Base-by-base conservation (phyloP, 1,140 invertebrate species). In the Plodia interpunctella region DNA sequence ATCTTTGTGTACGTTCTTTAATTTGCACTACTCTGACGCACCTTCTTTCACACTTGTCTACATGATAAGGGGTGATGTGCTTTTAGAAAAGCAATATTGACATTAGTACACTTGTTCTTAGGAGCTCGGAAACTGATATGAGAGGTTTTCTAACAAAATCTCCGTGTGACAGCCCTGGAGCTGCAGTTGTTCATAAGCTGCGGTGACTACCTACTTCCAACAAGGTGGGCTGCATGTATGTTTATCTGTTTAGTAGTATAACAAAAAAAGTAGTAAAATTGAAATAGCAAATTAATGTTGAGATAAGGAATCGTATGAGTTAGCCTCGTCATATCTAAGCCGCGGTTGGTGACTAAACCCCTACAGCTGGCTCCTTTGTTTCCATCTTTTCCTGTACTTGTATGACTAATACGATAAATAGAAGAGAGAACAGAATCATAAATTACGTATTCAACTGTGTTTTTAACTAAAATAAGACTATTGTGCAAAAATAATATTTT, bases 41-140 rank as follows among this genome's bases (percentile, higher is more conserved):
- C 68, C 72, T 76, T 62, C 60, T 72, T 74, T 68, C 68, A 71
- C 66, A 67, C 65, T 73, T 67, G 70, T 65, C 49, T 57, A 19
- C 52, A 4, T 60, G 44, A 60, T 55, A 56, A 58, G 54, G 56
- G 55, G 55, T 62, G 59, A 55, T 61, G 17, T 51, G 54, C 49
- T 51, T 56, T 51, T 50, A 57, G 44, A 57, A 53, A 51, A 25
- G 21, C n/a, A 44, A 44, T 44, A 44, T 44, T 44, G 9, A 44
- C 38, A 6, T n/a, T 6, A n/a, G 32, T 10, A 3, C 38, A 44
- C 38, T 44, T 15, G 32, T 17, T 15, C 38, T 44, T 44, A 44
- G 38, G 13, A n/a, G 15, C 13, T n/a, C 4, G 38, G 38, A 44
- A 44, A 44, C 38, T 44, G 38, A 44, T 44, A 44, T 15, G n/a